Evolutionary conservation across 2,113 vertebrate genomes (phyloP).

Genomic region (Istiophorus platypterus): DNA sequence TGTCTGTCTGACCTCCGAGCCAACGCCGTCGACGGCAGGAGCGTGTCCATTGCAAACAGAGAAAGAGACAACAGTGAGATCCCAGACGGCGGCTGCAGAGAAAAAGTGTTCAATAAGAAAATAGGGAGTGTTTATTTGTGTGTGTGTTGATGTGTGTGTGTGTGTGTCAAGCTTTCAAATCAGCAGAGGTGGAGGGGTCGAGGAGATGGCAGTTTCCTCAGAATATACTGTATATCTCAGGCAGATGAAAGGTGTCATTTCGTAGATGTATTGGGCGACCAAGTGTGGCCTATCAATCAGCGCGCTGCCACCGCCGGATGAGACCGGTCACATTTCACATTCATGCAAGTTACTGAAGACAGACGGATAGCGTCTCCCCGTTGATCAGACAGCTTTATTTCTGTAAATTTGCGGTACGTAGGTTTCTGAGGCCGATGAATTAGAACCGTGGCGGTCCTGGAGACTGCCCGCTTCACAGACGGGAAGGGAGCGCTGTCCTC

Average conservation of each 20-base stretch:
- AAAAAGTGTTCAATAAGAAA: not conserved
- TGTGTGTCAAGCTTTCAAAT: conserved; percentile 17
- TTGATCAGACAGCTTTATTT: not conserved
- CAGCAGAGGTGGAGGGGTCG: conserved; percentile 29
- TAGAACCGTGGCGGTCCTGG: no score
- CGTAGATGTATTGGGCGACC: conserved; percentile 20
- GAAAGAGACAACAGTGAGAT: conserved; percentile 16
- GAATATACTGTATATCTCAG: conserved; percentile 1
- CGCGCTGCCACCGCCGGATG: conserved; percentile 7
- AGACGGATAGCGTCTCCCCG: not conserved
- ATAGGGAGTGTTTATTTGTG: not conserved
- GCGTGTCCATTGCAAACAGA: conserved; percentile 22
- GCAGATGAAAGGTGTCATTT: conserved; percentile 35
- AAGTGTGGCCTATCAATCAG: conserved; percentile 6
- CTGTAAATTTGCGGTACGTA: not conserved
- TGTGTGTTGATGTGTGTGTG: no score
- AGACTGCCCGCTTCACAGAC: no score
- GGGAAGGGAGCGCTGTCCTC: no score
- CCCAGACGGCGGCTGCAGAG: conserved; percentile 10
- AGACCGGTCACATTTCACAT: conserved; percentile 13
- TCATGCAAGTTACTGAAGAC: not conserved
- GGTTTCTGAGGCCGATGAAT: no score
- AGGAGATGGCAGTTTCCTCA: conserved; percentile 12
- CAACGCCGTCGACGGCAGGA: not conserved
- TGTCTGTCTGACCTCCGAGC: conserved; percentile 38